These are phyloP conservation scores for Enteromius mattozi DNA, from an alignment of 2,797 vertebrate genomes.

Conservation along the genomic window DNA sequence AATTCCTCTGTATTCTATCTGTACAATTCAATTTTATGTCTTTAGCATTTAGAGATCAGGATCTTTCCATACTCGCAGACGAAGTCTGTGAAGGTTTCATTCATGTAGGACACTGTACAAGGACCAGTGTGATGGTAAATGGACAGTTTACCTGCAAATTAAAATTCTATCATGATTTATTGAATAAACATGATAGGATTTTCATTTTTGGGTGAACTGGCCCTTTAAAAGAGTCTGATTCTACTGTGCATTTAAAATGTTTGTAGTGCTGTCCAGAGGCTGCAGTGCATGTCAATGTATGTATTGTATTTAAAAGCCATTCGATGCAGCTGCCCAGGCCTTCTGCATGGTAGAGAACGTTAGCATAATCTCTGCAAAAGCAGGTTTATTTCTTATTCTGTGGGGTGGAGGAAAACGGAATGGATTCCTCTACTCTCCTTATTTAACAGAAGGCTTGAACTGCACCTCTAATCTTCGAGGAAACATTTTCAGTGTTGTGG, in stretches of 20 bases:
- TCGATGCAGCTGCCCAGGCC: conserved; percentile 54
- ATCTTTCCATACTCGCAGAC: conserved; percentile 33
- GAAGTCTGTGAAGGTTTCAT: conserved; percentile 11
- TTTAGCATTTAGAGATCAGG: conserved; percentile 55
- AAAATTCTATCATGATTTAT: neutral
- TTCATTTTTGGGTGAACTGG: neutral
- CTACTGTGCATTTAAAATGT: conserved; percentile 39
- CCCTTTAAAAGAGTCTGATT: conserved; percentile 31
- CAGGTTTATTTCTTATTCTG: conserved; percentile 45
- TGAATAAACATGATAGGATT: neutral
- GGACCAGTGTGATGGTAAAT: conserved; percentile 3
- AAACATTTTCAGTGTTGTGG: conserved; percentile 48
- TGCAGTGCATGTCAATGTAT: conserved; percentile 63
- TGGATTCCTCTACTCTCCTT: conserved; percentile 17
- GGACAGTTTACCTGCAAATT: neutral
- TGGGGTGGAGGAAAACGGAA: conserved; percentile 27
- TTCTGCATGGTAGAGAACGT: conserved; percentile 59
- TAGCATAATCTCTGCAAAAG: conserved; percentile 46
- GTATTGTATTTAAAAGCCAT: conserved; percentile 63
- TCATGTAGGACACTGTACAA: conserved; percentile 9
- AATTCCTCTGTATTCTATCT: conserved; percentile 20
- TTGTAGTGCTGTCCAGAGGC: conserved; percentile 53
- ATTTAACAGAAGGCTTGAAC: conserved; percentile 28
- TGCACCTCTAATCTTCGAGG: conserved; percentile 32
- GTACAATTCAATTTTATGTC: conserved; percentile 39